A percentile compares a stretch with the other conserved stretches of the same genome.
Evolutionary conservation across 2,888 invertebrate genomes (phyloP).

Genomic region (Opisthograptis luteolata): DNA sequence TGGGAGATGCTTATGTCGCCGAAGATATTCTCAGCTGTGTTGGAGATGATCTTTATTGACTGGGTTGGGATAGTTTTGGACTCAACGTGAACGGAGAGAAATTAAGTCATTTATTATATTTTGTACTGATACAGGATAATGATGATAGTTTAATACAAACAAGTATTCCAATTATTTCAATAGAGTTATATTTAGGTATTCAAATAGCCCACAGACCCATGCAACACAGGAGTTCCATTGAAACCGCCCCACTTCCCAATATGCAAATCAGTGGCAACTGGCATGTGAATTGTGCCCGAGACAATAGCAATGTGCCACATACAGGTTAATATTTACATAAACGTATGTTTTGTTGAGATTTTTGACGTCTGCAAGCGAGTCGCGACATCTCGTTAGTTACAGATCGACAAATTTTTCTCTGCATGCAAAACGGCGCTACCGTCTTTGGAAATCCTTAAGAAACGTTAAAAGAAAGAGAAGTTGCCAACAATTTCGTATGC

Average conservation of each 20-base stretch:
- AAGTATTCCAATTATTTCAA: too few relatives aligned
- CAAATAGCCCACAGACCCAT: slow-evolving; percentile 1
- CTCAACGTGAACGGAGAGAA: too few relatives aligned
- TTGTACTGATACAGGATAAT: too few relatives aligned
- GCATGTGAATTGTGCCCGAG: slow-evolving; percentile 69
- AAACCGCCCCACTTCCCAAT: slow-evolving; percentile 76
- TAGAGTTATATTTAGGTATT: too few relatives aligned
- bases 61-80: too few relatives aligned
- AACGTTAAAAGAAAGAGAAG: background rate
- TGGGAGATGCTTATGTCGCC: too few relatives aligned
- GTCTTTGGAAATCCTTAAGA: slow-evolving; percentile 2
- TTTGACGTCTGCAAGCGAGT: slow-evolving; percentile 51
- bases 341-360: slow-evolving; percentile 54
- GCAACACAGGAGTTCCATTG: slow-evolving; percentile 45
- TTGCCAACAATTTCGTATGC: background rate
- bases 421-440: slow-evolving; percentile 9
- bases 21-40: too few relatives aligned
- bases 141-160: too few relatives aligned
- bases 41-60: too few relatives aligned
- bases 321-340: slow-evolving; percentile 62
- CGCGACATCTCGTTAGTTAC: slow-evolving; percentile 40
- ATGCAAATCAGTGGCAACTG: slow-evolving; percentile 72
- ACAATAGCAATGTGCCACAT: slow-evolving; percentile 68
- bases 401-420: slow-evolving; percentile 29
- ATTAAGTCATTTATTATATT: too few relatives aligned